phyloP scores from a whole-genome alignment of 1,140 invertebrate genomes.

The Drosophila nannoptera region DNA sequence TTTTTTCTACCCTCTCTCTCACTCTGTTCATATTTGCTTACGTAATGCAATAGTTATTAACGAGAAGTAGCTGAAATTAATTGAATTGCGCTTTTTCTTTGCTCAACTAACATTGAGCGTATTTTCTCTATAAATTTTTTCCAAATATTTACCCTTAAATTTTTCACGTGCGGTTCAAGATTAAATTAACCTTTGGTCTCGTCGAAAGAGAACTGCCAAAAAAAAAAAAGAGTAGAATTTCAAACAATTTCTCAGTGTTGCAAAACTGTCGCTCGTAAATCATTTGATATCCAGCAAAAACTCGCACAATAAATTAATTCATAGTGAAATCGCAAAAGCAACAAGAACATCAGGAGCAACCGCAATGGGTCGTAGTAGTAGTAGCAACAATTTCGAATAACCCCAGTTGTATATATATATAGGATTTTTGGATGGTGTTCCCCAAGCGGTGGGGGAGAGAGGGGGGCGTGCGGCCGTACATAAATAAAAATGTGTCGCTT shows the following conservation, averaged over 20 bases:
- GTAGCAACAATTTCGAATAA: slow-evolving; percentile 38
- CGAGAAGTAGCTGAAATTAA: slow-evolving; percentile 49
- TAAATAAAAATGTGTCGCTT: slow-evolving; percentile 68
- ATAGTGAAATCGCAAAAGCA: slow-evolving; percentile 43
- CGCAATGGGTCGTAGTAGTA: slow-evolving; percentile 2
- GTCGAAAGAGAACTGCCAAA: background rate
- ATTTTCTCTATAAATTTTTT: background rate
- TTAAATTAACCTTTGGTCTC: slow-evolving; percentile 3
- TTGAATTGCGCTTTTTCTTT: slow-evolving; percentile 50
- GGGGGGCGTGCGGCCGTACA: slow-evolving; percentile 15
- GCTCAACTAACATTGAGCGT: slow-evolving; percentile 7
- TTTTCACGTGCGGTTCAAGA: background rate
- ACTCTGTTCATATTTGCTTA: slow-evolving; percentile 55
- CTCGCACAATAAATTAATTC: slow-evolving; percentile 62
- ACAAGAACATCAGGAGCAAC: background rate
- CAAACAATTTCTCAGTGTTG: slow-evolving; percentile 23
- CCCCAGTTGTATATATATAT: slow-evolving; percentile 36
- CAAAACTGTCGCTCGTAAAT: slow-evolving; percentile 57
- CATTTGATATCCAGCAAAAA: slow-evolving; percentile 38
- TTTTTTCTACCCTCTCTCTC: slow-evolving; percentile 19
- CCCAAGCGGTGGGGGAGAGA: background rate
- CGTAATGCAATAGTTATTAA: slow-evolving; percentile 57
- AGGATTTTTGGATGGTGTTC: background rate
- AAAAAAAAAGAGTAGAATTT: slow-evolving; percentile 6
- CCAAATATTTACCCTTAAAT: background rate